Evolutionary conservation across 1,140 invertebrate species (phyloP).

Genomic region (Eumaeus atala): DNA sequence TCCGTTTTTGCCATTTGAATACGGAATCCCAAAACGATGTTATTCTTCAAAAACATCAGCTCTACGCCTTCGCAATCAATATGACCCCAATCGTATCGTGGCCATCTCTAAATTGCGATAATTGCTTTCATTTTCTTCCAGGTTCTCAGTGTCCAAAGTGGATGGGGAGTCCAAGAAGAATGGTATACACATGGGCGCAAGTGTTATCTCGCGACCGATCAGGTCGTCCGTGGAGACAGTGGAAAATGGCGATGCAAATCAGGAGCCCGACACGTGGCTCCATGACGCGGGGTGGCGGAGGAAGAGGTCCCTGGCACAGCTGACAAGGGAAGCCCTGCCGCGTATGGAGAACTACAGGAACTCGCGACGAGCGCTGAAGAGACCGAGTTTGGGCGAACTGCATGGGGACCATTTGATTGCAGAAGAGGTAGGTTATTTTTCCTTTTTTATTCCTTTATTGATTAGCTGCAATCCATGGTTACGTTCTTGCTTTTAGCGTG

Average conservation of each 20-base stretch:
- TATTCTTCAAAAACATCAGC: too few relatives aligned
- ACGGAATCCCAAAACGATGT: too few relatives aligned
- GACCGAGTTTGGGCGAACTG: constrained; percentile 83
- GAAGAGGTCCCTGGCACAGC: constrained; percentile 74
- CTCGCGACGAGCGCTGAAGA: constrained; percentile 80
- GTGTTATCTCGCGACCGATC: constrained; percentile 54
- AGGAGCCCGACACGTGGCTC: constrained; percentile 50
- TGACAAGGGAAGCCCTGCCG: constrained; percentile 86
- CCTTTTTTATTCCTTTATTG: too few relatives aligned
- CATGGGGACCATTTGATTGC: constrained; percentile 76
- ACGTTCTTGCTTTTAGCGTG: too few relatives aligned
- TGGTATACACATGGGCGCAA: constrained; percentile 62
- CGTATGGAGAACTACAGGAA: constrained; percentile 93
- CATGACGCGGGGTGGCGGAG: constrained; percentile 62
- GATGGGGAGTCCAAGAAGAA: constrained; percentile 57
- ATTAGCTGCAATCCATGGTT: too few relatives aligned
- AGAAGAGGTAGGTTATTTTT: constrained; percentile 44
- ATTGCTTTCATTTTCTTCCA: constrained; percentile 20
- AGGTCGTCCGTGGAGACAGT: constrained; percentile 43
- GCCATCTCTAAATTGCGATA: not conserved
- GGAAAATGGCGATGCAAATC: constrained; percentile 39
- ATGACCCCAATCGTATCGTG: too few relatives aligned
- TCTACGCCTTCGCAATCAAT: too few relatives aligned
- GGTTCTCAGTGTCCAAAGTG: constrained; percentile 51
- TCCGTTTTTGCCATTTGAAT: too few relatives aligned